A percentile compares a stretch with the other conserved stretches of the same genome.
Evolutionary conservation across 2,888 invertebrate genomes (phyloP).

Genomic region (Sicus ferrugineus): DNA sequence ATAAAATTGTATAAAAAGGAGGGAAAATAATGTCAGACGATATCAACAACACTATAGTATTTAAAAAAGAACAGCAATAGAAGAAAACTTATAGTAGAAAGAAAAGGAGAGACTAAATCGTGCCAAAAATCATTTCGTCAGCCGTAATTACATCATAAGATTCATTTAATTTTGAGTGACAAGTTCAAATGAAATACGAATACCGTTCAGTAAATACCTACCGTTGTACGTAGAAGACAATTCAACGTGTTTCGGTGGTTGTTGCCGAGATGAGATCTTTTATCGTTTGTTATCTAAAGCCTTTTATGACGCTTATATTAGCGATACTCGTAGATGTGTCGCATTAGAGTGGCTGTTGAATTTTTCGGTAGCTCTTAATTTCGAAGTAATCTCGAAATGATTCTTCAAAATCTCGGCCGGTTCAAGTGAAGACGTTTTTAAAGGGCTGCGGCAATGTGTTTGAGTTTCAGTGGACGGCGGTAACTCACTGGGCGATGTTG

Average conservation of each 20-base stretch:
- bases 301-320: slow-evolving; percentile 12
- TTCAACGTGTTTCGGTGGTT: neutral
- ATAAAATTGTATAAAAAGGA: too few species aligned
- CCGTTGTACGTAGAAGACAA: neutral
- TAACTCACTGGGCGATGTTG: neutral
- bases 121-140: neutral
- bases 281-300: slow-evolving; percentile 11
- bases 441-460: neutral
- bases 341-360: neutral
- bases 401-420: neutral
- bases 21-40: too few species aligned
- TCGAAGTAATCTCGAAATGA: neutral
- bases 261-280: neutral
- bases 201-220: neutral
- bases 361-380: neutral
- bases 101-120: too few species aligned
- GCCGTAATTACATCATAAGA: neutral
- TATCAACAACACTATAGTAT: too few species aligned
- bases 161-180: neutral
- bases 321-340: neutral
- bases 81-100: neutral
- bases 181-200: neutral
- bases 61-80: neutral
- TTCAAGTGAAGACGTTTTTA: slow-evolving; percentile 1
- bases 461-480: neutral